These are phyloP conservation scores for Ridgeia piscesae DNA, from an alignment of 1,140 invertebrate genomes.

Conservation along the genomic window DNA sequence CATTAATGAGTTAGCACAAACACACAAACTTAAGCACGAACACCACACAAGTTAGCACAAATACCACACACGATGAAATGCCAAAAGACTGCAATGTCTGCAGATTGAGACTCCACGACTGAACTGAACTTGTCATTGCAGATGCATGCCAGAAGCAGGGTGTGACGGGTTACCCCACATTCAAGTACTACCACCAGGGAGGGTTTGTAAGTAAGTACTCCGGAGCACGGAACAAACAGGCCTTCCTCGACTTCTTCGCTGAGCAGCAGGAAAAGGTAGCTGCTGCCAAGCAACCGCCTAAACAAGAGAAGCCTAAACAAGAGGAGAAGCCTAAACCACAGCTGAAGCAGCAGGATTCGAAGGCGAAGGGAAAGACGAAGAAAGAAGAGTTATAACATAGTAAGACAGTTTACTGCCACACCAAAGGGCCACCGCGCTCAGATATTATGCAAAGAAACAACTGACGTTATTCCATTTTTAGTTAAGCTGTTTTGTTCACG, in stretches of 20 bases:
- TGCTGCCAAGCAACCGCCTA: not conserved
- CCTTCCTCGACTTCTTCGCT: conserved; percentile 41
- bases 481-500: not conserved
- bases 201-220: conserved; percentile 69
- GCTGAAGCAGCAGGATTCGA: conserved; percentile 19
- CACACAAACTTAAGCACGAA: no score
- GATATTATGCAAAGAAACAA: not conserved
- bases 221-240: conserved; percentile 66
- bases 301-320: conserved; percentile 18
- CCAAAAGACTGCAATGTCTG: no score
- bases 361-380: conserved; percentile 25
- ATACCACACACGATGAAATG: no score
- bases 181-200: conserved; percentile 95
- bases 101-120: no score
- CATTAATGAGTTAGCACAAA: no score
- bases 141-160: conserved; percentile 85
- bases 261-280: not conserved
- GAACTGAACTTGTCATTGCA: conserved; percentile 53
- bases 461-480: not conserved
- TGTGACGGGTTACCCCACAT: conserved; percentile 92
- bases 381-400: conserved; percentile 4
- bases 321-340: not conserved
- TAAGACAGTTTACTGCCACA: not conserved
- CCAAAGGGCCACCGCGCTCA: not conserved
- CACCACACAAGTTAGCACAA: no score